Evolutionary conservation across 2,888 invertebrate genomes (phyloP).

Genomic region (Smittia aterrima): DNA sequence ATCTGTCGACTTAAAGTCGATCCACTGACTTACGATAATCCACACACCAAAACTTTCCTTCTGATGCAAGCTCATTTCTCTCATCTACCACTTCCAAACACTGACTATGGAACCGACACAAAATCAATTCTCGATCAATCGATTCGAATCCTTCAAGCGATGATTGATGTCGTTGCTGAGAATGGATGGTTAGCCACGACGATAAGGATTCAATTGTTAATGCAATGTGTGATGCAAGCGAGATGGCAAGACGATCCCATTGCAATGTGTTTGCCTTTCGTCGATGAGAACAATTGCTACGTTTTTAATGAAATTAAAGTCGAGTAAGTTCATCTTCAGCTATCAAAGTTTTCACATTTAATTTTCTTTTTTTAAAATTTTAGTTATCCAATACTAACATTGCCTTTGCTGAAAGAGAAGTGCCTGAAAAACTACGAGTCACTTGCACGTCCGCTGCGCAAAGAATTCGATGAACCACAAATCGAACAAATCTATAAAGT

Average conservation of each 20-base stretch:
- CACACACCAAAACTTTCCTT: conserved; percentile 91
- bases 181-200: conserved; percentile 85
- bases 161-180: conserved; percentile 92
- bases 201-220: conserved; percentile 70
- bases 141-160: conserved; percentile 90
- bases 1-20: conserved; percentile 71
- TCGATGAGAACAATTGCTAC: conserved; percentile 65
- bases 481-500: conserved; percentile 68
- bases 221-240: conserved; percentile 91
- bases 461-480: conserved; percentile 65
- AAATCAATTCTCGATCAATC: conserved; percentile 97
- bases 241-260: conserved; percentile 78
- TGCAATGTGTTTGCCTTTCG: conserved; percentile 72
- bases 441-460: conserved; percentile 61
- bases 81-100: conserved; percentile 76
- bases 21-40: conserved; percentile 76
- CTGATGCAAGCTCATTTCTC: conserved; percentile 92
- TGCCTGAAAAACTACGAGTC: conserved; percentile 59
- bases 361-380: background rate
- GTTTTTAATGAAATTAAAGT: conserved; percentile 59
- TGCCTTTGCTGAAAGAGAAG: conserved; percentile 50
- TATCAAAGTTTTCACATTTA: background rate
- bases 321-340: conserved; percentile 47
- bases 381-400: conserved; percentile 47
- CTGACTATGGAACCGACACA: conserved; percentile 94